Base-by-base conservation (phyloP, 2,797 vertebrate species). In the Arrhamphus sclerolepis region DNA sequence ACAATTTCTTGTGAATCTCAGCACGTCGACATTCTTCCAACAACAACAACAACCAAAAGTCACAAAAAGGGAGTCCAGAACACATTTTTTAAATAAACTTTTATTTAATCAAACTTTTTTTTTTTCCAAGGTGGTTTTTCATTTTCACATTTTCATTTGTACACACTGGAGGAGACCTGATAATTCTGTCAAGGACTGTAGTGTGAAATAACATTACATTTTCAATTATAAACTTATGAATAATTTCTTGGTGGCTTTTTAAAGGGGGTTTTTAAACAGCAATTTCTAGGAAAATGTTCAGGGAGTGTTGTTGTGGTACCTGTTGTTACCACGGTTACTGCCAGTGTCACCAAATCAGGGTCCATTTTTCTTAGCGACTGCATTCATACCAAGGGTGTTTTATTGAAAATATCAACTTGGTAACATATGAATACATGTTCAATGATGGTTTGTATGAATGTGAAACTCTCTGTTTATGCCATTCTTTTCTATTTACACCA, bases 261-360 rank as follows among this genome's bases (percentile, higher is more conserved):
- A n/a, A n/a, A n/a, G n/a, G n/a, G n/a, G n/a, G n/a, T n/a, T 29
- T 14, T 7, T 9, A 13, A 16, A 22, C 21, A 19, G 19, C 13
- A 18, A 2, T 39, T 19, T 24, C 54, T 34, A 3, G 42, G 29
- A 31, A 31, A 31, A 17, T 55, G 1, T 38, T 29, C n/a, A 1
- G 19, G 28, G 2, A 38, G 28, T 3, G 4, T 13, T n/a, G 40
- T 4, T 16, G n/a, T n/a, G n/a, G n/a, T n/a, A n/a, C 13, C 18
- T 52, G 46, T 46, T 51, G 46, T 51, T 51, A 18, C 21, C 31
- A 56, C 20, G 14, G 47, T 38, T 17, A 56, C 41, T 7, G 4
- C 1, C 14, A 26, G 19, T 38, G 29, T 39, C 17, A 10, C 42
- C 17, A 5, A 20, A 18, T 24, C 6, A 50, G 5, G 18, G 19